Evolutionary conservation across 2,113 vertebrate species (phyloP).

Genomic region (Thamnophis sirtalis): DNA sequence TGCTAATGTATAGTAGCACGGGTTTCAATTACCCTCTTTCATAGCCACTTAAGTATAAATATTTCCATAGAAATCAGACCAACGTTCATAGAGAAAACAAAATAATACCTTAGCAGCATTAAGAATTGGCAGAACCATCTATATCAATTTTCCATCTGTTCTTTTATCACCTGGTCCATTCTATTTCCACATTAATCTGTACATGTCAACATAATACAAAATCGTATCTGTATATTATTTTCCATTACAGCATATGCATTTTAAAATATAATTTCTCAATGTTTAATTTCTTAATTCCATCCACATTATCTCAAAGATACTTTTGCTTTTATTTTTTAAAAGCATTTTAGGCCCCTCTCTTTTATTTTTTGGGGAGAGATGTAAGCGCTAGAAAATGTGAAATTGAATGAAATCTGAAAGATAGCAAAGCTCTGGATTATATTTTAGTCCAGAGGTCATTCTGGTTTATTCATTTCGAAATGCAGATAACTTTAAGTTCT

Average conservation of each 20-base stretch:
- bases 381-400: neutral
- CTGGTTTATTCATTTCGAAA: neutral
- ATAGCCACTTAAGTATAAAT: neutral
- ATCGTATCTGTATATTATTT: neutral
- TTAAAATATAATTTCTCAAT: neutral
- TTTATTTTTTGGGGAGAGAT: no score
- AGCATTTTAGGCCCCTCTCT: neutral
- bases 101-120: neutral
- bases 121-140: neutral
- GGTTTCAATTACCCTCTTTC: conserved; percentile 55
- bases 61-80: neutral
- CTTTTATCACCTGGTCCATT: neutral
- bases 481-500: neutral
- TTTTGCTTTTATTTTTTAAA: neutral
- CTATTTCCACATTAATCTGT: neutral
- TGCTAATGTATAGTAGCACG: conserved; percentile 40
- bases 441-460: neutral
- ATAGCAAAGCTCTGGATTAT: neutral
- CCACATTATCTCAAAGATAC: neutral
- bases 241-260: neutral
- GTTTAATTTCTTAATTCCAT: neutral
- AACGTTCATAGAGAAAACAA: neutral
- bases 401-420: neutral
- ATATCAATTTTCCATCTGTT: neutral
- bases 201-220: neutral